Conservation (phyloP, 2,888 invertebrate genomes). For the Pyrrhia umbra region DNA sequence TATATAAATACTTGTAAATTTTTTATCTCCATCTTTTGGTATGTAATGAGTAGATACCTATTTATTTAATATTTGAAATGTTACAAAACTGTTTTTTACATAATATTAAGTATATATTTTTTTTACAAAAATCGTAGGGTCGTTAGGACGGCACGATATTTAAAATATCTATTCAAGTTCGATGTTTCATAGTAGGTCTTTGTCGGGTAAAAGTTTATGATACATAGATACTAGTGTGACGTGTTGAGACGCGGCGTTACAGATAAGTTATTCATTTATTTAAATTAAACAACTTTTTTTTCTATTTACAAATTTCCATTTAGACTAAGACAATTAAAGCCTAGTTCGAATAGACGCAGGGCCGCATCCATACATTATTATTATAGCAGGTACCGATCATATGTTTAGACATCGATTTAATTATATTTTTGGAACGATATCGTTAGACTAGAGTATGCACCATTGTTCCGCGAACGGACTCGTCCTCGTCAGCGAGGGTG, state of each 20-base stretch:
- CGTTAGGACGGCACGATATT: slow-evolving; percentile 90
- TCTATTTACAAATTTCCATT: slow-evolving; percentile 89
- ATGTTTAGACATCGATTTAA: slow-evolving; percentile 81
- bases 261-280: slow-evolving; percentile 68
- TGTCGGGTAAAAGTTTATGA: slow-evolving; percentile 73
- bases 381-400: slow-evolving; percentile 88
- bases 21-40: slow-evolving; percentile 89
- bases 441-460: slow-evolving; percentile 85
- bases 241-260: slow-evolving; percentile 75
- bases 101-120: slow-evolving; percentile 85
- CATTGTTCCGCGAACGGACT: slow-evolving; percentile 84
- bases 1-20: slow-evolving; percentile 91
- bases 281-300: slow-evolving; percentile 81
- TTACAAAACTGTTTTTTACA: slow-evolving; percentile 89
- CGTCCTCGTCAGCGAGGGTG: slow-evolving; percentile 62
- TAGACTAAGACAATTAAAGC: slow-evolving; percentile 90
- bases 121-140: slow-evolving; percentile 90
- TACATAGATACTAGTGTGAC: slow-evolving; percentile 64
- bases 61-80: slow-evolving; percentile 87
- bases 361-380: slow-evolving; percentile 89
- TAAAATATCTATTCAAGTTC: slow-evolving; percentile 87
- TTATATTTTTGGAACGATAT: slow-evolving; percentile 77
- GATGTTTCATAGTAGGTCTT: slow-evolving; percentile 88
- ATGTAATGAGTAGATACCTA: slow-evolving; percentile 87
- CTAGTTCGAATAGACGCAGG: slow-evolving; percentile 90